Evolutionary conservation across 2,888 invertebrate genomes (phyloP).

Genomic region (Coenonympha glycerion): DNA sequence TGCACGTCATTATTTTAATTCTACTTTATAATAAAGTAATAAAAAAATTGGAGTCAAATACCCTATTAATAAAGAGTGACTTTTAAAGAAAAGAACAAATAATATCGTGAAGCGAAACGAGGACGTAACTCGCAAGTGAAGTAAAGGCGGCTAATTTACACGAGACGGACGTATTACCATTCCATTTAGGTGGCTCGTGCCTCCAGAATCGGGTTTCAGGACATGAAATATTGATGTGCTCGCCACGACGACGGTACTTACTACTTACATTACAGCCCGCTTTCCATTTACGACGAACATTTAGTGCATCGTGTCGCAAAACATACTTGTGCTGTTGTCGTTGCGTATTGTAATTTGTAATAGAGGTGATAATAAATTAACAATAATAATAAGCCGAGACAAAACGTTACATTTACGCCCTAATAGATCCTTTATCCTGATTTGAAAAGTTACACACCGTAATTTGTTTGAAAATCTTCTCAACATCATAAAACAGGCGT

Average conservation of each 20-base stretch:
- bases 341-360: too few relatives aligned
- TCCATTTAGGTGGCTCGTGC: constrained; percentile 36
- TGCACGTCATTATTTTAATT: too few relatives aligned
- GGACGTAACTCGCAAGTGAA: constrained; percentile 14
- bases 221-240: constrained; percentile 52
- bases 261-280: not conserved
- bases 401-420: too few relatives aligned
- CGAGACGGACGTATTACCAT: constrained; percentile 38
- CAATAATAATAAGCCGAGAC: too few relatives aligned
- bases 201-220: constrained; percentile 43
- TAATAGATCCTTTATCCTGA: too few relatives aligned
- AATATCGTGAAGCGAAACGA: constrained; percentile 11
- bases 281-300: not conserved
- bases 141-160: constrained; percentile 26
- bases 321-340: not conserved
- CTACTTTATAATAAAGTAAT: too few relatives aligned
- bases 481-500: too few relatives aligned
- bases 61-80: not conserved
- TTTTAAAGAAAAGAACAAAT: constrained; percentile 14
- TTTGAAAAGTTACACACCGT: too few relatives aligned
- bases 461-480: too few relatives aligned
- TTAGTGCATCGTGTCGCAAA: not conserved
- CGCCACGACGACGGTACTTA: too few relatives aligned
- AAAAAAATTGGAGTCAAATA: too few relatives aligned
- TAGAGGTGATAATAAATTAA: too few relatives aligned